phyloP scores from a whole-genome alignment of 1,140 invertebrate genomes.

The Goniozus legneri region DNA sequence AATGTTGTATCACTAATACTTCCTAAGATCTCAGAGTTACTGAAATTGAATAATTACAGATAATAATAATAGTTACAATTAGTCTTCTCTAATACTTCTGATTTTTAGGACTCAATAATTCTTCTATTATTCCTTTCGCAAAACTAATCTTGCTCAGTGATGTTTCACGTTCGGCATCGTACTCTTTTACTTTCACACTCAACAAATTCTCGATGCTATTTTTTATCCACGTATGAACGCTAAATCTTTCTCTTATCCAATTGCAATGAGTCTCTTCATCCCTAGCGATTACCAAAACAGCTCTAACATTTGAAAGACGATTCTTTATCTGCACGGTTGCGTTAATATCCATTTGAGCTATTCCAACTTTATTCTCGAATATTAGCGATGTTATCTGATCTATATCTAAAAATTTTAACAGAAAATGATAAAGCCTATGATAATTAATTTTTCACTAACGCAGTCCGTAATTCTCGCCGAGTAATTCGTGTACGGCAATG shows the following conservation, averaged over 20 bases:
- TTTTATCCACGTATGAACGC: conserved; percentile 30
- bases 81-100: too few relatives aligned
- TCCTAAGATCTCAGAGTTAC: neutral
- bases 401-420: conserved; percentile 17
- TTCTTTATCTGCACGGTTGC: conserved; percentile 29
- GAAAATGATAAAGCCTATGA: neutral
- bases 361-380: conserved; percentile 34
- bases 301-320: conserved; percentile 30
- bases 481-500: conserved; percentile 29
- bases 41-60: neutral
- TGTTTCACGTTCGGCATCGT: conserved; percentile 12
- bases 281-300: conserved; percentile 27
- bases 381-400: conserved; percentile 24
- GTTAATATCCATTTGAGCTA: conserved; percentile 32
- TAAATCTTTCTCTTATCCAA: conserved; percentile 34
- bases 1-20: too few relatives aligned
- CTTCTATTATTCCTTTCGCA: conserved; percentile 19
- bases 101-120: too few relatives aligned
- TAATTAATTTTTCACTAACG: conserved; percentile 26
- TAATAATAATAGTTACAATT: too few relatives aligned
- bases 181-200: conserved; percentile 17
- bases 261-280: conserved; percentile 24
- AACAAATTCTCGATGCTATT: conserved; percentile 26
- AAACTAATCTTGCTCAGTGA: conserved; percentile 19
- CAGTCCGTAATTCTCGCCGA: conserved; percentile 39